Evolutionary conservation across 2,888 invertebrate genomes (phyloP), one percentile per base, ranked within the genome.

Genomic region (Plagiodera versicolora): DNA sequence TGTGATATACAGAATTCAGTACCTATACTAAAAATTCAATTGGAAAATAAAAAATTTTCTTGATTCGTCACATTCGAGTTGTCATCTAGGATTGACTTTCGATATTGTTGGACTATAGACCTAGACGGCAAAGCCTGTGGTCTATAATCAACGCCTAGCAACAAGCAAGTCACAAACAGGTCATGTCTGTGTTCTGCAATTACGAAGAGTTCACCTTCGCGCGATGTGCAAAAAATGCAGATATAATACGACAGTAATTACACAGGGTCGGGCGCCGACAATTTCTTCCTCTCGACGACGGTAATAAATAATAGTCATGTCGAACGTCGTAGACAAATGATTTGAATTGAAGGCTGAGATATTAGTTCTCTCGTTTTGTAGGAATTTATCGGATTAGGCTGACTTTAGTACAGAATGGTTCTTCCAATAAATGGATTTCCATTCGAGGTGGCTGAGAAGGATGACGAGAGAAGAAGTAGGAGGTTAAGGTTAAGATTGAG

Each of bases 101-200:
- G 11, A 11, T 2, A 6, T 10, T 4, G 28, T 8, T 28, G 8
- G 28, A 32, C 9, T 10, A 32, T 11, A 11, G 11, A 14, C 11
- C 39, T 39, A 39, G 39, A 14, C 49, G 35, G 28, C 3, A 24
- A 24, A 24, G 24, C 6, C 24, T 24, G 24, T n/a, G n/a, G n/a
- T n/a, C n/a, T n/a, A n/a, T 5, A 3, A 24, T 3, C 3, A 6
- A 24, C 52, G 52, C 56, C 56, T 56, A 60, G 60, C 51, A 60
- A 60, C 60, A 60, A 47, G 39, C 60, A 60, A 49, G 45, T 52
- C n/a, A 44, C 52, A 60, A 52, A 60, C 56, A 44, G 52, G 60
- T 60, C 60, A 52, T 52, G 60, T 60, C 56, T 60, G 60, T 55
- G 51, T 60, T 45, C 60, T 48, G 56, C 44, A 60, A 56, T 56